Base-by-base conservation (phyloP, 2,113 vertebrate species). In the Taxidea taxus region DNA sequence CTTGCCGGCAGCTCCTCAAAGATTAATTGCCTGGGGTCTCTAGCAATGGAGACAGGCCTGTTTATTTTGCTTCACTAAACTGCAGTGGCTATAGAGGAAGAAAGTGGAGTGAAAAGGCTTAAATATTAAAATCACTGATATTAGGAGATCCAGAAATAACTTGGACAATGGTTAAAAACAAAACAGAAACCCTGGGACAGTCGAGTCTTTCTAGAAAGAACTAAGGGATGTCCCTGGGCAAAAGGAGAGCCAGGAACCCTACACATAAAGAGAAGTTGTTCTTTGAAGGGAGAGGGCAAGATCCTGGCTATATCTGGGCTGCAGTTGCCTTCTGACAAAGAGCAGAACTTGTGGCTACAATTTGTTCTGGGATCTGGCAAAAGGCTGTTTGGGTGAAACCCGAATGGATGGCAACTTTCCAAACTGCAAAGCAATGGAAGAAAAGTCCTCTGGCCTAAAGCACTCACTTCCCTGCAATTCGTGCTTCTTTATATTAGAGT, bases 391-490 rank as follows among this genome's bases (percentile, higher is more conserved):
- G 68, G 94, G 27, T 62, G 37, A 75, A 97, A 96, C 77, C 77
- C 70, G 31, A 96, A 94, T 90, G 81, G 88, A 94, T 88, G 91
- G 96, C 95, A 96, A 51, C 21, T 92, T 96, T 96, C 97, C 97
- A 97, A 96, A 95, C 10, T 96, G 64, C 42, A 39, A 87, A 96
- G 85, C 56, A 75, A 14, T 68, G 58, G 54, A 84, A 95, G 90
- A 91, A 96, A 94, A 97, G 37, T 34, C 80, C 47, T 82, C 37
- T 12, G 47, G 44, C 56, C 62, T 29, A 84, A n/a, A 90, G 62
- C 70, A 82, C 68, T 91, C 68, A 6, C 62, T 97, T 82, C 77
- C 13, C 75, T 87, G n/a, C 42, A 95, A 72, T 87, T 89, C 74
- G 21, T 72, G 54, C 27, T 47, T 49, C 83, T 92, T 95, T 68